phyloP scores from a whole-genome alignment of 2,888 invertebrate species.

The Drosophila subsilvestris region DNA sequence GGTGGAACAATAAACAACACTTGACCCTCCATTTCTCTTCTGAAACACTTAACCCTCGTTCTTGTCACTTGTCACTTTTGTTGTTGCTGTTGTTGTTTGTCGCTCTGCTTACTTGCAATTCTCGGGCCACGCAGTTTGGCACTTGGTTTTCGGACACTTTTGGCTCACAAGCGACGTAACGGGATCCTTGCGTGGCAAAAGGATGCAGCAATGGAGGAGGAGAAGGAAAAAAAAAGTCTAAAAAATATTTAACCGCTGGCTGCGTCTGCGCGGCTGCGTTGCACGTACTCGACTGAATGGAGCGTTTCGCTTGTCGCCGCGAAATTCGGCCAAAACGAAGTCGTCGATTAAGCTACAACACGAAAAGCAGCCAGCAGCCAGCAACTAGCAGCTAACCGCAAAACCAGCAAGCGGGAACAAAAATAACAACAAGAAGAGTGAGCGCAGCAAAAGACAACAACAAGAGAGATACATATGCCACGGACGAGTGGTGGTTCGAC shows the following conservation, averaged over 20 bases:
- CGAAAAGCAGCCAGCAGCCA: not conserved
- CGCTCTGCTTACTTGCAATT: conserved; percentile 63
- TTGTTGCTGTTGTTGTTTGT: not conserved
- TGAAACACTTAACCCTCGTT: conserved; percentile 7
- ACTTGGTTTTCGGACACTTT: conserved; percentile 34
- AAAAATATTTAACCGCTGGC: conserved; percentile 36
- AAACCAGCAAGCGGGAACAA: not conserved
- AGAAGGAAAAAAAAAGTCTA: conserved; percentile 19
- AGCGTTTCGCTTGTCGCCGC: conserved; percentile 51
- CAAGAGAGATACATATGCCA: not conserved
- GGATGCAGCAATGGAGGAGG: conserved; percentile 3
- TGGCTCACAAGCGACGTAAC: conserved; percentile 25
- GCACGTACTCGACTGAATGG: conserved; percentile 73
- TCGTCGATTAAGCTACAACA: conserved; percentile 35
- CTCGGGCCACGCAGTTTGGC: conserved; percentile 46
- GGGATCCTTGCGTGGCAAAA: conserved; percentile 42
- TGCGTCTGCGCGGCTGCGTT: conserved; percentile 76
- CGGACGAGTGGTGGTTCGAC: not conserved
- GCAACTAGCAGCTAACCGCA: conserved; percentile 3
- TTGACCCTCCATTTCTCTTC: too few species aligned
- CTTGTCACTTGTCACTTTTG: conserved; percentile 18
- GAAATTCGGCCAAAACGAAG: conserved; percentile 56
- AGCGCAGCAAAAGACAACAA: not conserved
- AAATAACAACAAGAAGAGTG: not conserved
- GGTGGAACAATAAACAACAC: too few species aligned